Evolutionary conservation across 2,113 vertebrate species (phyloP), one percentile per base, ranked within the genome.

Genomic region (Rhinopithecus roxellana): DNA sequence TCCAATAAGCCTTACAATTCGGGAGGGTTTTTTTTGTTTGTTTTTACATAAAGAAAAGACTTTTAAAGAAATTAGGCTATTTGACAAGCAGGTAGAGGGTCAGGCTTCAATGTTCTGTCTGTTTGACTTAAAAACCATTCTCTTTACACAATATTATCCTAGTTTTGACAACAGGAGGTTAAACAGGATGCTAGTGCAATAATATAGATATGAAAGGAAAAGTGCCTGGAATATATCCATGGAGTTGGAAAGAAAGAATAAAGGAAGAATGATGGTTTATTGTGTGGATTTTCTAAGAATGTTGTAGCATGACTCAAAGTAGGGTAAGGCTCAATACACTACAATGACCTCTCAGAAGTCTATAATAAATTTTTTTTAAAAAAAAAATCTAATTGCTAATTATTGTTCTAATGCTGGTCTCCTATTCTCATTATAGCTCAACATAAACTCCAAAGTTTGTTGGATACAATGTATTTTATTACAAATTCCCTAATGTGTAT

Each of bases 111-210:
- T 90, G 92, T 20, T 80, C 13, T 32, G 6, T 77, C 40, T 30
- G 6, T 85, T 80, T 94, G 13, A n/a, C 50, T 93, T 89, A 64
- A 96, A 91, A 93, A 85, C 8, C 38, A 82, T 95, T 30, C 14
- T 55, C 22, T 72, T 77, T 93, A 30, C n/a, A 85, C 27, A 90
- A 25, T 83, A 27, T 89, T 82, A 35, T 52, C 81, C 57, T 52
- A 90, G 2, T 59, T 97, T 86, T 82, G 35, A 91, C 16, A 59
- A 14, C 75, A 91, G 3, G 18, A 72, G 5, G 40, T 74, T 22
- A 67, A 16, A 35, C 32, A 78, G 0, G 5, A 94, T 64, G 12
- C 4, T 50, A 45, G 8, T 48, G 8, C 25, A 74, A 59, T 67
- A 78, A 78, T 64, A 89, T 32, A 92, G 64, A 82, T 18, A 2